These are phyloP conservation scores for Drosophila ironensis DNA, from an alignment of 1,140 invertebrate genomes.

Conservation along the genomic window DNA sequence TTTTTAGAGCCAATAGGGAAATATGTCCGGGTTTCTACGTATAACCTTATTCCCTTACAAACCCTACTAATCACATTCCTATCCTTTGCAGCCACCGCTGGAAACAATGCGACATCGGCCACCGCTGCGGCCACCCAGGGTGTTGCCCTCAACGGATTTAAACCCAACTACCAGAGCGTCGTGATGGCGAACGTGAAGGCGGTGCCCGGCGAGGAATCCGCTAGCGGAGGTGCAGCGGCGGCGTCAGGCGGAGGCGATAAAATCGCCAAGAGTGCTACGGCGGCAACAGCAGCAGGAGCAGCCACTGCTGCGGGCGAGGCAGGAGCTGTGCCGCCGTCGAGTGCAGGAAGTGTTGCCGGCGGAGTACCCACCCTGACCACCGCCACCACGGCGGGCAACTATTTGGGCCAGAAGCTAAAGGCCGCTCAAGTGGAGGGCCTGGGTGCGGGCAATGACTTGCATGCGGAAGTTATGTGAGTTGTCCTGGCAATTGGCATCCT, in stretches of 20 bases:
- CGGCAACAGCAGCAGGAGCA: slow-evolving; percentile 5
- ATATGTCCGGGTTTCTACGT: too few relatives aligned
- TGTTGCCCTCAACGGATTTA: slow-evolving; percentile 60
- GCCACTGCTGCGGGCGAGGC: not conserved
- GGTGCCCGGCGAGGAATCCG: slow-evolving; percentile 10
- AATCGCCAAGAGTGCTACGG: slow-evolving; percentile 34
- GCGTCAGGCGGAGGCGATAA: slow-evolving; percentile 27
- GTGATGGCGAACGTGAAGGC: slow-evolving; percentile 63
- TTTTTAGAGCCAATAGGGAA: too few relatives aligned
- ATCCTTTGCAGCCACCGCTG: slow-evolving; percentile 15
- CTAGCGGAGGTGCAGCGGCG: not conserved
- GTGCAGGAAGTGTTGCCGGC: not conserved
- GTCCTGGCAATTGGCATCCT: not conserved
- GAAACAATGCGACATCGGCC: slow-evolving; percentile 8
- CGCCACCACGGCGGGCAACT: slow-evolving; percentile 67
- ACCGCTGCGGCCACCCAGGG: slow-evolving; percentile 29
- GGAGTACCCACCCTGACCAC: slow-evolving; percentile 59
- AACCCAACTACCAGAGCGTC: slow-evolving; percentile 61
- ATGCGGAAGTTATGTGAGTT: slow-evolving; percentile 75
- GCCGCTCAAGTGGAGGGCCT: slow-evolving; percentile 75
- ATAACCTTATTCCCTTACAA: too few relatives aligned
- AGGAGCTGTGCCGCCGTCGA: not conserved
- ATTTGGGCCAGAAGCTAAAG: slow-evolving; percentile 76
- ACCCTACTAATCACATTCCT: not conserved
- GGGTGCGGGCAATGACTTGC: slow-evolving; percentile 72